phyloP scores from a whole-genome alignment of 2,888 invertebrate genomes.

The Lepas anatifera region DNA sequence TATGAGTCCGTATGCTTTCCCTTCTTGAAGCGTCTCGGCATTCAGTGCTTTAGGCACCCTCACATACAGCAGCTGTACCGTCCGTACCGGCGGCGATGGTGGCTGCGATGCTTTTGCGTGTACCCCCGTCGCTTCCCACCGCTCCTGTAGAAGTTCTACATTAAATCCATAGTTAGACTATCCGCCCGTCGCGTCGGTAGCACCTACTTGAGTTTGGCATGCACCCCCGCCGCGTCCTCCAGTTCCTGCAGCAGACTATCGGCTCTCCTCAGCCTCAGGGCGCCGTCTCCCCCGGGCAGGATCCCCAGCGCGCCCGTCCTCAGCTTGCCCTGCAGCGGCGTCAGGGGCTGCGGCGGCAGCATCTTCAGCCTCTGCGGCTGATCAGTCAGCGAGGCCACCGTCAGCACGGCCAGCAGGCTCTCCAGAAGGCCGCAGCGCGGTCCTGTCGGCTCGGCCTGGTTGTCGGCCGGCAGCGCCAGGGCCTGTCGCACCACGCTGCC shows the following conservation, averaged over 20 bases:
- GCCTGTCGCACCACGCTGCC: slow-evolving; percentile 5
- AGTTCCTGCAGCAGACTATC: not conserved
- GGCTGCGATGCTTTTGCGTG: too few species aligned
- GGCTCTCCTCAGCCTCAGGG: not conserved
- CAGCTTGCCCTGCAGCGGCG: not conserved
- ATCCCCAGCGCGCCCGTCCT: not conserved
- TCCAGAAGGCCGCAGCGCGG: not conserved
- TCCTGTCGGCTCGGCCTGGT: too few species aligned
- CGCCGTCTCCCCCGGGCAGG: not conserved
- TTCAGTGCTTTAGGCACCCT: too few species aligned
- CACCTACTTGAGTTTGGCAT: too few species aligned
- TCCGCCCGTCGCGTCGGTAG: too few species aligned
- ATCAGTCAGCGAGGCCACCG: not conserved
- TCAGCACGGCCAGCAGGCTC: slow-evolving; percentile 1
- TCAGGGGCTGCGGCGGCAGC: not conserved
- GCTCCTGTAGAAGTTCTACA: too few species aligned
- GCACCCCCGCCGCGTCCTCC: not conserved
- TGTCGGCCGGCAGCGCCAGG: not conserved
- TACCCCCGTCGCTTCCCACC: too few species aligned
- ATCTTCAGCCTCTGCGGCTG: not conserved
- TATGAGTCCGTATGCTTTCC: too few species aligned
- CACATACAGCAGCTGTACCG: too few species aligned
- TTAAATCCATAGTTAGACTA: too few species aligned
- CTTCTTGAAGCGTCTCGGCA: too few species aligned
- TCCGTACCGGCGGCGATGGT: too few species aligned